A percentile compares a stretch with the other conserved stretches of the same genome.
These are phyloP conservation scores for Oxyteleia sp. DNA, from an alignment of 2,888 invertebrate genomes.

Conservation along the genomic window DNA sequence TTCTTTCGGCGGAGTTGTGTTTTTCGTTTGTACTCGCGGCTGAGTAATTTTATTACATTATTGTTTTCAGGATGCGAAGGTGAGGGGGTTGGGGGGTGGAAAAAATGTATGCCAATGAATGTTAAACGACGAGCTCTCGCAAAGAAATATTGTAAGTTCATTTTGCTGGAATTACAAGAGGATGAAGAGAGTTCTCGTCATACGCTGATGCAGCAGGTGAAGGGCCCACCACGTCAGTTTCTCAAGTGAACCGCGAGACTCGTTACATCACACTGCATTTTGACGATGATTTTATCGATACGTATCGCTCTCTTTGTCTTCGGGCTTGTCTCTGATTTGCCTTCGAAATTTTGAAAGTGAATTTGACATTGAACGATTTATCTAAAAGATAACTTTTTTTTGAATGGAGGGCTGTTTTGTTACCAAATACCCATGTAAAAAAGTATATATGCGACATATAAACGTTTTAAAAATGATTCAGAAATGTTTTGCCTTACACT, in stretches of 20 bases:
- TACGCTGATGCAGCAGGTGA: slow-evolving; percentile 68
- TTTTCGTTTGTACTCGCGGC: not conserved
- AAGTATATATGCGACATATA: too few species aligned
- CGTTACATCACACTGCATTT: slow-evolving; percentile 68
- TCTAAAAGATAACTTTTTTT: too few species aligned
- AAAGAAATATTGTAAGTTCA: slow-evolving; percentile 62
- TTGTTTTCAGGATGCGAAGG: not conserved
- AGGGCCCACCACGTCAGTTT: slow-evolving; percentile 66
- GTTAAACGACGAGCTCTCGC: slow-evolving; percentile 27
- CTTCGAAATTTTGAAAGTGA: slow-evolving; percentile 10
- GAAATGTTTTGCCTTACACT: too few species aligned
- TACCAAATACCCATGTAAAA: too few species aligned
- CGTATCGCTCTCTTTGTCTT: slow-evolving; percentile 52
- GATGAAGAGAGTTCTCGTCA: slow-evolving; percentile 53
- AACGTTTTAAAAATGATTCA: too few species aligned
- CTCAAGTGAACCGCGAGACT: slow-evolving; percentile 65
- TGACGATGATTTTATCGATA: slow-evolving; percentile 72
- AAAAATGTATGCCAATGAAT: slow-evolving; percentile 35
- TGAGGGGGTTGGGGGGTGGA: too few species aligned
- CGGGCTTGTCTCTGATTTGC: not conserved
- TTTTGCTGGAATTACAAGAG: slow-evolving; percentile 60
- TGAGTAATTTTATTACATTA: not conserved
- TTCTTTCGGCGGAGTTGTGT: not conserved
- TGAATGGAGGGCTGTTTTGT: too few species aligned
- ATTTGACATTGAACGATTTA: too few species aligned